Base-by-base conservation (phyloP, 2,113 vertebrate species). In the Chelonoidis abingdonii region DNA sequence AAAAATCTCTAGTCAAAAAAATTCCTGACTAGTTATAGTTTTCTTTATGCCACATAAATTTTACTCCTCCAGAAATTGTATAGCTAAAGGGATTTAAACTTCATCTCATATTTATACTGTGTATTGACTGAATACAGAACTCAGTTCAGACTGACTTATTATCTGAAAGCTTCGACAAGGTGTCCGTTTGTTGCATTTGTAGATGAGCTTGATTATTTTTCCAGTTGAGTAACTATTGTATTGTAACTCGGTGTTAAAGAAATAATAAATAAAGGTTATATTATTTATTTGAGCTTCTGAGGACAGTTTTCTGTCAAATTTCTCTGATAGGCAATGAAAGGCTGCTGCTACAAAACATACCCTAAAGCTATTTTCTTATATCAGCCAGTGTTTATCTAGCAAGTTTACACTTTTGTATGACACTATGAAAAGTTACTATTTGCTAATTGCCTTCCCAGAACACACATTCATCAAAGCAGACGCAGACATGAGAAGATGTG, bases 171-270 rank as follows among this genome's bases (percentile, higher is more conserved):
- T 87, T 94, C 91, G 44, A 80, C 50, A 88, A 27, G 72, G 69
- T 38, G 72, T 79, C 13, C 16, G 84, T 93, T 41, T 84, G 75
- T 88, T 75, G 83, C 38, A 69, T 91, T 59, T 87, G 84, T 93
- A 91, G 93, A 90, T 92, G 90, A 78, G 44, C 47, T 88, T 92
- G 59, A 93, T 93, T 89, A 79, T 5, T 89, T 95, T 95, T 93
- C 41, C 35, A 86, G 49, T 44, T 81, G 84, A 90, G 49, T 25
- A 90, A 11, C 80, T 16, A n/a, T 21, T 83, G 52, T 5, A 65
- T 49, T 86, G 54, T 54, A 83, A 89, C 31, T 8, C 16, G 49
- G 90, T 78, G 22, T 35, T 14, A 50, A 50, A 84, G 80, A 89
- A 62, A 35, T 24, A 41, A 52, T 11, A 31, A 80, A 53, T 41